Percentiles rank a stretch among this genome's conserved stretches.
These are phyloP conservation scores for Danio kyathit DNA, from an alignment of 2,797 vertebrate genomes.

Conservation along the genomic window DNA sequence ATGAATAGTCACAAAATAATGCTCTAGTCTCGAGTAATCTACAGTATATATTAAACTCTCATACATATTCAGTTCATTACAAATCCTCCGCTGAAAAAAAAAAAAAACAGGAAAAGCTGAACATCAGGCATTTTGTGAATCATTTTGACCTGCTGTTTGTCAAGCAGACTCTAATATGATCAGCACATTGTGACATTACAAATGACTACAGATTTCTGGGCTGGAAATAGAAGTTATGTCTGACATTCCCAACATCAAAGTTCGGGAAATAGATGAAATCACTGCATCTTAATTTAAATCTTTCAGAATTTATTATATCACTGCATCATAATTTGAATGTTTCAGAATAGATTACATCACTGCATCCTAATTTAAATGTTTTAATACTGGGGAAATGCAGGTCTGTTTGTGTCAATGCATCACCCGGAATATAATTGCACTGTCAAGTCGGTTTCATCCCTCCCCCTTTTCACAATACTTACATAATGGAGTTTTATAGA, in stretches of 20 bases:
- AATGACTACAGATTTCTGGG: not conserved
- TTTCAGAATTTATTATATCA: not conserved
- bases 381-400: not conserved
- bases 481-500: not conserved
- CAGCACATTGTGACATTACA: slow-evolving; percentile 15
- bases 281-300: slow-evolving; percentile 13
- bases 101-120: no score
- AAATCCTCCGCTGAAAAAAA: slow-evolving; percentile 8
- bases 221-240: not conserved
- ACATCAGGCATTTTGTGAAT: slow-evolving; percentile 2
- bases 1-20: not conserved
- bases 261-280: slow-evolving; percentile 4
- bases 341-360: not conserved
- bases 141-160: slow-evolving; percentile 26
- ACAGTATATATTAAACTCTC: not conserved
- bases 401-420: not conserved
- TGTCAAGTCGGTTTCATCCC: not conserved
- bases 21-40: not conserved
- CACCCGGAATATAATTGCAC: not conserved
- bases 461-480: not conserved
- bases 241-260: not conserved
- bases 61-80: slow-evolving; percentile 1
- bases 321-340: not conserved
- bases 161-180: slow-evolving; percentile 15
- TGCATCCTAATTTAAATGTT: slow-evolving; percentile 4